Evolutionary conservation across 2,888 invertebrate species (phyloP).

Genomic region (Nephrotoma appendiculata): DNA sequence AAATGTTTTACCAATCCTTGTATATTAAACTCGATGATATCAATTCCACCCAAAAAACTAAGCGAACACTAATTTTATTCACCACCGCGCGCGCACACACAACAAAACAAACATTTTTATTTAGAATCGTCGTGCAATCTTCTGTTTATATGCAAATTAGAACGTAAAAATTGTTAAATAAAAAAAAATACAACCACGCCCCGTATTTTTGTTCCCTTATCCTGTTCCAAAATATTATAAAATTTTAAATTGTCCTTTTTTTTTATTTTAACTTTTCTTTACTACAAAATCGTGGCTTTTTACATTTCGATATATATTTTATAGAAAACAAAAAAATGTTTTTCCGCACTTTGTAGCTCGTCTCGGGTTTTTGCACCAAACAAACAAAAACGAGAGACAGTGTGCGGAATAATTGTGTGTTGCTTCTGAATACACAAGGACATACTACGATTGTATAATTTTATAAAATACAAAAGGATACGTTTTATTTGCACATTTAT

Average conservation of each 20-base stretch:
- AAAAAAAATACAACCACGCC: not conserved
- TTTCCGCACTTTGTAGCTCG: not conserved
- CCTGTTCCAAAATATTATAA: not conserved
- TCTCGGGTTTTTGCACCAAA: not conserved
- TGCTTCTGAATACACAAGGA: not conserved
- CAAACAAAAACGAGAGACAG: not conserved
- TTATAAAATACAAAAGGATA: not conserved
- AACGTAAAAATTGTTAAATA: not conserved
- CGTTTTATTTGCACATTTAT: not conserved
- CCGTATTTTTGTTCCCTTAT: not conserved
- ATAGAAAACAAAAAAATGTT: not conserved
- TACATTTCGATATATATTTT: not conserved
- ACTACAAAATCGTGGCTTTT: not conserved
- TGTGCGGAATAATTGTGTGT: not conserved
- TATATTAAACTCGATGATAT: not conserved
- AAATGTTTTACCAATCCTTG: not conserved
- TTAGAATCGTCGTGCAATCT: not conserved
- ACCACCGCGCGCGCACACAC: not conserved
- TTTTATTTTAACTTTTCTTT: not conserved
- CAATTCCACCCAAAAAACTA: not conserved
- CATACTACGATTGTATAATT: not conserved
- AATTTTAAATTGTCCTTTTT: not conserved
- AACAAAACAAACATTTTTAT: not conserved
- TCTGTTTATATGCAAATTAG: not conserved
- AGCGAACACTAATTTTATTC: not conserved